These are phyloP conservation scores for Drosophila nigrodunni DNA, from an alignment of 1,140 invertebrate species.

Conservation along the genomic window DNA sequence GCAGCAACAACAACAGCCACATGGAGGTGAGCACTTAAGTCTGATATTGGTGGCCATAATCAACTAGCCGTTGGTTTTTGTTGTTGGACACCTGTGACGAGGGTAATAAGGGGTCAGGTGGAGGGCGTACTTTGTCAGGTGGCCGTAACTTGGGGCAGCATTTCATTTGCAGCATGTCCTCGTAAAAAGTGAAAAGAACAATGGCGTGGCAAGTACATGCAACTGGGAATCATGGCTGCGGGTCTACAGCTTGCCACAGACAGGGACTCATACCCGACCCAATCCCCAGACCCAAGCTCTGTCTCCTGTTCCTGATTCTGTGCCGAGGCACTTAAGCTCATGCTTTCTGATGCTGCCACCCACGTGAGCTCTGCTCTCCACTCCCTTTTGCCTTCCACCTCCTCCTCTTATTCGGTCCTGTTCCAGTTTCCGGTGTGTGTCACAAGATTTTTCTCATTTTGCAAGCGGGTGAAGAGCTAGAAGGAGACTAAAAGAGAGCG, in stretches of 20 bases:
- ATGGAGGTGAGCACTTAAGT: constrained; percentile 66
- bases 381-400: neutral
- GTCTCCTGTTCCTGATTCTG: constrained; percentile 70
- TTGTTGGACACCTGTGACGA: constrained; percentile 56
- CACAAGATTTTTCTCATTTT: constrained; percentile 76
- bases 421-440: constrained; percentile 80
- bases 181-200: constrained; percentile 77
- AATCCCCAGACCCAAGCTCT: constrained; percentile 60
- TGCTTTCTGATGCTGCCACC: constrained; percentile 72
- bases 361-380: constrained; percentile 8
- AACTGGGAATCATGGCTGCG: constrained; percentile 41
- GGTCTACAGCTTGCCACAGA: constrained; percentile 1
- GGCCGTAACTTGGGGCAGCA: constrained; percentile 39
- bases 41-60: constrained; percentile 65
- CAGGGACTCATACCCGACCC: constrained; percentile 3
- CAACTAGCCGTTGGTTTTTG: constrained; percentile 54
- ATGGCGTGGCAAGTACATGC: constrained; percentile 54
- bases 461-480: constrained; percentile 27
- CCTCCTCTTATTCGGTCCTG: constrained; percentile 10
- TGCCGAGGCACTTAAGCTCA: constrained; percentile 77
- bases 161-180: constrained; percentile 62
- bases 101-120: neutral
- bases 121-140: no score
- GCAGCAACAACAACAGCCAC: constrained; percentile 8
- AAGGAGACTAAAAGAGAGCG: neutral